These are phyloP conservation scores for Cynocephalus volans DNA, from an alignment of 2,113 vertebrate genomes.

Conservation along the genomic window DNA sequence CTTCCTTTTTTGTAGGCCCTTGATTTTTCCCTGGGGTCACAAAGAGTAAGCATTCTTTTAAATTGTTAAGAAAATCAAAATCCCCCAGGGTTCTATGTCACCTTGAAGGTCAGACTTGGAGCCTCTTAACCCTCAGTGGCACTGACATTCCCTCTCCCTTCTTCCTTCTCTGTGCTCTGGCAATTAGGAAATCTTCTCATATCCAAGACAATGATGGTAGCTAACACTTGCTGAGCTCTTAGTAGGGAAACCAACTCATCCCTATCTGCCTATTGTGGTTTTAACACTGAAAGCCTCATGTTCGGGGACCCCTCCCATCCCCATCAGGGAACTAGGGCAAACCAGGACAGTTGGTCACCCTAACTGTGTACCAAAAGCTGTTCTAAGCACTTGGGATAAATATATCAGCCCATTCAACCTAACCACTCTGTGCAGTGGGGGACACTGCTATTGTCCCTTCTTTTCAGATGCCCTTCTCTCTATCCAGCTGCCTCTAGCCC, in stretches of 20 bases:
- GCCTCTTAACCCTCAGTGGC: no score
- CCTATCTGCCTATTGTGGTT: background rate
- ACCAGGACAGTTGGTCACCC: no score
- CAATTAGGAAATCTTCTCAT: background rate
- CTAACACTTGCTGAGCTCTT: background rate
- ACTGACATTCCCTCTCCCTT: background rate
- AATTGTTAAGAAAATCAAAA: background rate
- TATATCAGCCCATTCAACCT: no score
- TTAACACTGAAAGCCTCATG: no score
- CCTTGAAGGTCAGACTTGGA: background rate
- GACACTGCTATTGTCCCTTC: no score
- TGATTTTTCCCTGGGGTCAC: rapidly evolving
- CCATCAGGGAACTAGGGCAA: no score
- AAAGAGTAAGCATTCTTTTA: background rate
- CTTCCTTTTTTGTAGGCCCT: background rate
- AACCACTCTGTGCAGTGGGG: no score
- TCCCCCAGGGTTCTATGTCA: background rate
- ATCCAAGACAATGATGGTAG: rapidly evolving
- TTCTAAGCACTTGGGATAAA: no score
- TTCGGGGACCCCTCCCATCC: no score
- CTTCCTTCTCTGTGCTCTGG: background rate
- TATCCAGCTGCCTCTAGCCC: no score
- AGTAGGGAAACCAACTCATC: background rate
- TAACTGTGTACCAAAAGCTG: no score
- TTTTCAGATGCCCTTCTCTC: no score